Conservation (phyloP, 2,888 invertebrate genomes). For the Drosophila nr. medialis region DNA sequence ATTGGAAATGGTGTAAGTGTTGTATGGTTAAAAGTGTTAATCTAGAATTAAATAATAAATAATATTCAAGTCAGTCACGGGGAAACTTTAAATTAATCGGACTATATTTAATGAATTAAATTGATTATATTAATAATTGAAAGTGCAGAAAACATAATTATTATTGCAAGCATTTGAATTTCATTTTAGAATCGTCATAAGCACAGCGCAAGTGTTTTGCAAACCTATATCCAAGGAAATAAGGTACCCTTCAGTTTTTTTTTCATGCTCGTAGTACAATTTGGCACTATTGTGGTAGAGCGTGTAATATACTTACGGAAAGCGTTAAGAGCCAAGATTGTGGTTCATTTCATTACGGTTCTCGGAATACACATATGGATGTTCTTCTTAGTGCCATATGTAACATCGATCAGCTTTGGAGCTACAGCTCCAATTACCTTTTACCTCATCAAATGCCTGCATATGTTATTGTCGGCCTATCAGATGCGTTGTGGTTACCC, state of each 20-base stretch:
- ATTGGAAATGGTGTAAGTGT: neutral
- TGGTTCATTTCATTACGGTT: constrained; percentile 95
- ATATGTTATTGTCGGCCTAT: constrained; percentile 96
- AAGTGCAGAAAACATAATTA: neutral
- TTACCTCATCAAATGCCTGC: constrained; percentile 98
- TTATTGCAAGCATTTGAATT: constrained; percentile 69
- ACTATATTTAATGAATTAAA: neutral
- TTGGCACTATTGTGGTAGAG: constrained; percentile 96
- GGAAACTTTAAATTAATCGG: neutral
- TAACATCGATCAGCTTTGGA: constrained; percentile 90
- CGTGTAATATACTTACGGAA: constrained; percentile 97
- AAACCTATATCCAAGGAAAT: constrained; percentile 95
- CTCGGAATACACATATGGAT: constrained; percentile 97
- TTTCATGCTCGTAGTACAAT: constrained; percentile 97
- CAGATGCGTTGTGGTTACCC: constrained; percentile 99
- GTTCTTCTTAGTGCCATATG: constrained; percentile 96
- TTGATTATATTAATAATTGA: neutral
- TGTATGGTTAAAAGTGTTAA: neutral
- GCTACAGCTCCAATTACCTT: constrained; percentile 94
- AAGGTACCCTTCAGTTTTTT: constrained; percentile 97
- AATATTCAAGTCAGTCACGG: neutral
- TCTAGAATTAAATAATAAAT: neutral
- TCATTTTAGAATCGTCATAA: constrained; percentile 86
- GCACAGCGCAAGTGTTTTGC: constrained; percentile 94
- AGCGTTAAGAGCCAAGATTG: constrained; percentile 93